These are phyloP conservation scores for Meteorus sp. DNA, from an alignment of 1,140 invertebrate genomes.

Conservation along the genomic window DNA sequence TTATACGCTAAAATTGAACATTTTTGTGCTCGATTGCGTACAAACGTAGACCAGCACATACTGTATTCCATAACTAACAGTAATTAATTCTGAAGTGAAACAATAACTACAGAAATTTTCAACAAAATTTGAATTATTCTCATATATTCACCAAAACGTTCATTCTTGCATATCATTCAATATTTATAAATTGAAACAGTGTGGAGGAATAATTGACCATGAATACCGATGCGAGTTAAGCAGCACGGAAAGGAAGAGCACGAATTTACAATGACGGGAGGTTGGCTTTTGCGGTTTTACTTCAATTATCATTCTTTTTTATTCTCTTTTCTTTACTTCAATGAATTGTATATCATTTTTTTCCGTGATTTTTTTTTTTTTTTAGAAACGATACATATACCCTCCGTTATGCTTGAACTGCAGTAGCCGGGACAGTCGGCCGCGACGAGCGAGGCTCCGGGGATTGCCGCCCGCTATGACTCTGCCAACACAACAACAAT, in stretches of 20 bases:
- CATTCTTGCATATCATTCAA: not conserved
- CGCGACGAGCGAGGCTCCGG: slow-evolving; percentile 81
- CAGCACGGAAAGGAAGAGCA: slow-evolving; percentile 23
- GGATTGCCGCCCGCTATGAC: slow-evolving; percentile 71
- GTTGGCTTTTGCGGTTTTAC: slow-evolving; percentile 29
- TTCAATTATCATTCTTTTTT: slow-evolving; percentile 21
- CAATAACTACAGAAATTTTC: no score
- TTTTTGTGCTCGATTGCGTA: not conserved
- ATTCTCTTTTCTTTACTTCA: slow-evolving; percentile 16
- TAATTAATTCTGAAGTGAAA: no score
- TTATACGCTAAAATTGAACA: slow-evolving; percentile 23
- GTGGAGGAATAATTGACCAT: slow-evolving; percentile 16
- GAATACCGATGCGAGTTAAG: slow-evolving; percentile 29
- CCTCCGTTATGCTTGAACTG: slow-evolving; percentile 85
- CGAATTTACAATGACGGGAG: slow-evolving; percentile 27
- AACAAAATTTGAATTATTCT: no score
- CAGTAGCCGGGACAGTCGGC: slow-evolving; percentile 83
- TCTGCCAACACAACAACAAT: slow-evolving; percentile 64
- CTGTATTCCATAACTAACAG: no score
- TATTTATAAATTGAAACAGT: not conserved
- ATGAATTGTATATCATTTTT: slow-evolving; percentile 30
- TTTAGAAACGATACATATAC: slow-evolving; percentile 67
- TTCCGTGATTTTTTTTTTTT: slow-evolving; percentile 27
- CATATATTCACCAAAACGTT: slow-evolving; percentile 1
- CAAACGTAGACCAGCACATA: no score